Evolutionary conservation across 2,888 invertebrate genomes (phyloP).

Genomic region (Ophion ellenae): DNA sequence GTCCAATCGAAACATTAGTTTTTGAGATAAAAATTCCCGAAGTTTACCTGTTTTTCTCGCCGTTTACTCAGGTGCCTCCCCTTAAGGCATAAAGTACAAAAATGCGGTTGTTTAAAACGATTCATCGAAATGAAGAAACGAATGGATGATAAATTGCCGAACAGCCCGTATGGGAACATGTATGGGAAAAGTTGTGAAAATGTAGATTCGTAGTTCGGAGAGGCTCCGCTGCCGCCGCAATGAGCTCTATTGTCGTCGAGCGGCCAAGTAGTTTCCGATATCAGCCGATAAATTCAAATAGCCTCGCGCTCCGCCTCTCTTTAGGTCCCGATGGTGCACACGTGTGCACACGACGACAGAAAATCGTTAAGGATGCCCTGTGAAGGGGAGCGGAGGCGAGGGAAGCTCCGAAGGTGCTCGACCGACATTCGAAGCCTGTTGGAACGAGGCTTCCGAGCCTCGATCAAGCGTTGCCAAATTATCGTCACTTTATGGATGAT

Average conservation of each 20-base stretch:
- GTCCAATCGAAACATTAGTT: too few relatives aligned
- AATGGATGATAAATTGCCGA: background rate
- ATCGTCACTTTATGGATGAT: background rate
- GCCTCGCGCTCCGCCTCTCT: slow-evolving; percentile 27
- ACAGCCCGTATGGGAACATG: background rate
- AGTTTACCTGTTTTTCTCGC: too few relatives aligned
- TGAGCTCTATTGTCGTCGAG: slow-evolving; percentile 73
- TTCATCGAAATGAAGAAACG: background rate
- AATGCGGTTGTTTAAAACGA: background rate
- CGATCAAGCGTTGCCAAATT: background rate
- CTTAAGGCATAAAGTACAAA: too few relatives aligned
- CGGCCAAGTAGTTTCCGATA: slow-evolving; percentile 78
- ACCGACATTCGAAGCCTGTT: slow-evolving; percentile 44
- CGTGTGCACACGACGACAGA: slow-evolving; percentile 70
- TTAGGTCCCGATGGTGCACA: slow-evolving; percentile 12
- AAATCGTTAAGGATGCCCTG: slow-evolving; percentile 76
- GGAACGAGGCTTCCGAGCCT: slow-evolving; percentile 16
- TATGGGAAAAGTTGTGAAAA: slow-evolving; percentile 7
- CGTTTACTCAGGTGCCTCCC: too few relatives aligned
- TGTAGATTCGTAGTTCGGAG: slow-evolving; percentile 17
- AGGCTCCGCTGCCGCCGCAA: slow-evolving; percentile 60
- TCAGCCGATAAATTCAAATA: slow-evolving; percentile 79
- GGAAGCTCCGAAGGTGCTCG: slow-evolving; percentile 31
- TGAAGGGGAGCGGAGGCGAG: slow-evolving; percentile 29
- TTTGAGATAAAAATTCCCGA: too few relatives aligned